phyloP scores from a whole-genome alignment of 2,888 invertebrate genomes.

The Entomobrya proxima region DNA sequence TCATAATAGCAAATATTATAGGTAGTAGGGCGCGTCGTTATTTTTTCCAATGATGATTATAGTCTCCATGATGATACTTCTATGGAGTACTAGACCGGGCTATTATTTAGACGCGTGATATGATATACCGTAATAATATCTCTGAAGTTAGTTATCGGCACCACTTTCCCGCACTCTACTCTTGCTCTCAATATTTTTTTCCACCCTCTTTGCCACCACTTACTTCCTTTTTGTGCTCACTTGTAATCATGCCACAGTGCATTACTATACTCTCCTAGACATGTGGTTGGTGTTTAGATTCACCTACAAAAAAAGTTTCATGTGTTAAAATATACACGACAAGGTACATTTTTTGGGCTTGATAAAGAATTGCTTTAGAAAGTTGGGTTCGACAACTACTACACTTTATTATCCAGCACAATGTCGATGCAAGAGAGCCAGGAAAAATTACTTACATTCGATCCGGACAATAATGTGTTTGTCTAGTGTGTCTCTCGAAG shows the following conservation, averaged over 20 bases:
- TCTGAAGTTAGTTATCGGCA: too few species aligned
- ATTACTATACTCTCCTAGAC: too few species aligned
- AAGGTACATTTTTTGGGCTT: too few species aligned
- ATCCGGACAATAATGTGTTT: constrained; percentile 29
- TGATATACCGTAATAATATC: too few species aligned
- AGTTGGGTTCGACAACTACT: too few species aligned
- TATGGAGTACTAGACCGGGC: background rate
- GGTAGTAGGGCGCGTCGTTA: constrained; percentile 4
- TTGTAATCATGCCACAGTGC: background rate
- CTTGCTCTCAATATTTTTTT: background rate
- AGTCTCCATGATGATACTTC: background rate
- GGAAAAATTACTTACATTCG: constrained; percentile 31
- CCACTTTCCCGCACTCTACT: background rate
- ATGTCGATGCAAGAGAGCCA: too few species aligned
- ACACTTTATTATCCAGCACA: background rate
- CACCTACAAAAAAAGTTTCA: too few species aligned
- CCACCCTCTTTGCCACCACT: background rate
- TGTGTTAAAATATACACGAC: too few species aligned
- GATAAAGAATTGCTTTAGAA: too few species aligned
- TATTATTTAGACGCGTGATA: constrained; percentile 3
- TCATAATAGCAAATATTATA: too few species aligned
- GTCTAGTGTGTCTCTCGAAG: background rate
- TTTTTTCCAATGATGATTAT: background rate
- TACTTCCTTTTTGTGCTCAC: background rate
- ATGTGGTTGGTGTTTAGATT: too few species aligned